Conservation (phyloP, 1,140 invertebrate genomes). For the Drosophila melanica region DNA sequence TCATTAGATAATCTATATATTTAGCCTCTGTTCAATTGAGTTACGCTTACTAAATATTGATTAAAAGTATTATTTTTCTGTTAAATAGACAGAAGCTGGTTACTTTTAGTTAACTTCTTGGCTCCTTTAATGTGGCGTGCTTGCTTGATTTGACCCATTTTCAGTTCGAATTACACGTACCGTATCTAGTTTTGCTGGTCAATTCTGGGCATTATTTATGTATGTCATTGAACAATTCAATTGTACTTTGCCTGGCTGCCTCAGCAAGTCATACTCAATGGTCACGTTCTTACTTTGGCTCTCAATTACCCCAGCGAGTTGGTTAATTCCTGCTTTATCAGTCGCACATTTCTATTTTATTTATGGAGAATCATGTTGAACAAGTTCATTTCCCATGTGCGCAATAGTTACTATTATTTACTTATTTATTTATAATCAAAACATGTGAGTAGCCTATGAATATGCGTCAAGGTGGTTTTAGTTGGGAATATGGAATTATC, state of each 20-base stretch:
- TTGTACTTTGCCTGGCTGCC: constrained; percentile 3
- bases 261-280: constrained; percentile 27
- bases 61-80: too few relatives aligned
- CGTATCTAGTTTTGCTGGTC: constrained; percentile 8
- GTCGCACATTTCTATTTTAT: constrained; percentile 4
- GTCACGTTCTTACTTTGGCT: constrained; percentile 31
- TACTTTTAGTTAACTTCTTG: neutral
- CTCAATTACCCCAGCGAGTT: constrained; percentile 30
- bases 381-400: constrained; percentile 2
- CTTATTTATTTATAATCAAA: neutral
- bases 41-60: too few relatives aligned
- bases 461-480: too few relatives aligned
- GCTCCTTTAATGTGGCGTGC: constrained; percentile 29
- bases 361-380: constrained; percentile 5
- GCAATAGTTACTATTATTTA: neutral
- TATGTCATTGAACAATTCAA: constrained; percentile 43
- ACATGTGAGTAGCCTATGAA: too few relatives aligned
- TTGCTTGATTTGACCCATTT: constrained; percentile 15
- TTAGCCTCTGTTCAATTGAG: neutral
- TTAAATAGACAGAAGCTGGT: neutral
- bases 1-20: constrained; percentile 8
- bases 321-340: constrained; percentile 14
- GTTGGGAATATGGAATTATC: neutral
- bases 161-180: constrained; percentile 5
- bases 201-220: constrained; percentile 32